Percentiles rank a stretch among this genome's conserved stretches.
phyloP scores from a whole-genome alignment of 1,140 invertebrate species.

The Scaptomyza montana region DNA sequence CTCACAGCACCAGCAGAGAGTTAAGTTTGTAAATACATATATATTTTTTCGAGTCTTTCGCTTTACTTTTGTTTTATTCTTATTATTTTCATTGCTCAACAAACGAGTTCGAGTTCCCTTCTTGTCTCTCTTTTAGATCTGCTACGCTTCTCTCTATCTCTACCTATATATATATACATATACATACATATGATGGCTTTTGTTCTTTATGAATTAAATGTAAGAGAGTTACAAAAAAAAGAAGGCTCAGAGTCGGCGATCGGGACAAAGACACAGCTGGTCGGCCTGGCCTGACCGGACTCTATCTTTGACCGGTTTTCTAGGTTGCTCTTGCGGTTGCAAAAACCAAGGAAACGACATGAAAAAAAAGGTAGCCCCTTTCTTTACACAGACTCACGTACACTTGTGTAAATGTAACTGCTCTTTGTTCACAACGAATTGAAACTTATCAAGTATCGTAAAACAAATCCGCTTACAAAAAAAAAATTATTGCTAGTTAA shows the following conservation, averaged over 20 bases:
- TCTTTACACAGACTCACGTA: not conserved
- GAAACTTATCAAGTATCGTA: not conserved
- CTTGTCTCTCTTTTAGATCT: not conserved
- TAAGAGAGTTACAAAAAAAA: slow-evolving; percentile 32
- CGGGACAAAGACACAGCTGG: slow-evolving; percentile 25
- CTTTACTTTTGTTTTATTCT: slow-evolving; percentile 30
- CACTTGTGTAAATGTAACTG: not conserved
- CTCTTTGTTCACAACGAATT: not conserved
- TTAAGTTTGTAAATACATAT: not conserved
- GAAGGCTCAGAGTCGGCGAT: slow-evolving; percentile 18
- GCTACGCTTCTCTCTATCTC: not conserved
- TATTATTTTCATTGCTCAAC: slow-evolving; percentile 3
- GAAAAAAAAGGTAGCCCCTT: not conserved
- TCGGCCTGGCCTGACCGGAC: not conserved
- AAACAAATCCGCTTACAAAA: not conserved
- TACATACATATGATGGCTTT: not conserved
- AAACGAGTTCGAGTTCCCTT: slow-evolving; percentile 53
- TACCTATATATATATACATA: too few relatives aligned
- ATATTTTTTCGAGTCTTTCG: slow-evolving; percentile 48
- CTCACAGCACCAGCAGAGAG: slow-evolving; percentile 14
- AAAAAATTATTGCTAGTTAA: not conserved
- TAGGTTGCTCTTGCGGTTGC: slow-evolving; percentile 7
- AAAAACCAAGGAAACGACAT: not conserved
- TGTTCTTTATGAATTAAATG: slow-evolving; percentile 66
- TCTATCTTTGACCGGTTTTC: slow-evolving; percentile 29